Evolutionary conservation across 1,140 invertebrate species (phyloP).

Genomic region (Drosophila sucinea): DNA sequence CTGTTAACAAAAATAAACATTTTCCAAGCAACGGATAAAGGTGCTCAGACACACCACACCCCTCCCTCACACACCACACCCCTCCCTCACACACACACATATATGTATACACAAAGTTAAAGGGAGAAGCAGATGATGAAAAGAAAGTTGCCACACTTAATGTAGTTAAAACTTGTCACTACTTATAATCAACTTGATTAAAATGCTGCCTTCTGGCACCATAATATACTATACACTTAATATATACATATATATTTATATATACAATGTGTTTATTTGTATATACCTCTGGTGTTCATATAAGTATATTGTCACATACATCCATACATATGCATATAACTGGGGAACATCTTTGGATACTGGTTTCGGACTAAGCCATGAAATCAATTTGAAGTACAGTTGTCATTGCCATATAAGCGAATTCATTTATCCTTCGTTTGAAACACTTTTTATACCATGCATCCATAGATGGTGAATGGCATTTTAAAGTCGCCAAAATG

Average conservation of each 20-base stretch:
- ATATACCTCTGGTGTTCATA: background rate
- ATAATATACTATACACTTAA: background rate
- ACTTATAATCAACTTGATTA: slow-evolving; percentile 51
- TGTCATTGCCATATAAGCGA: background rate
- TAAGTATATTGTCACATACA: background rate
- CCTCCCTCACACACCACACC: slow-evolving; percentile 21
- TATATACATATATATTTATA: background rate
- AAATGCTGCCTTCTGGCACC: slow-evolving; percentile 19
- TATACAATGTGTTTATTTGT: too few species aligned
- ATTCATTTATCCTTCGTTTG: too few species aligned
- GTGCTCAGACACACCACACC: slow-evolving; percentile 5
- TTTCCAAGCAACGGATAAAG: slow-evolving; percentile 1
- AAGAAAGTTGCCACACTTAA: slow-evolving; percentile 37
- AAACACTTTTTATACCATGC: too few species aligned
- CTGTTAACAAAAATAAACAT: slow-evolving; percentile 13
- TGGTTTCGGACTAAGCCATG: background rate
- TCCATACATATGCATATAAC: background rate
- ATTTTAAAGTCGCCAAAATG: too few species aligned
- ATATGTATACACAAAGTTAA: slow-evolving; percentile 1
- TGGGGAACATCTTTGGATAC: background rate
- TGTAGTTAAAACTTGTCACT: slow-evolving; percentile 57
- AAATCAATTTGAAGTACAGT: slow-evolving; percentile 6
- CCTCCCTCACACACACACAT: slow-evolving; percentile 3
- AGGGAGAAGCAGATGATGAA: slow-evolving; percentile 2
- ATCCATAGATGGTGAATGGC: too few species aligned